Conservation (phyloP, 2,888 invertebrate genomes). For the Quadroppia sp. region DNA sequence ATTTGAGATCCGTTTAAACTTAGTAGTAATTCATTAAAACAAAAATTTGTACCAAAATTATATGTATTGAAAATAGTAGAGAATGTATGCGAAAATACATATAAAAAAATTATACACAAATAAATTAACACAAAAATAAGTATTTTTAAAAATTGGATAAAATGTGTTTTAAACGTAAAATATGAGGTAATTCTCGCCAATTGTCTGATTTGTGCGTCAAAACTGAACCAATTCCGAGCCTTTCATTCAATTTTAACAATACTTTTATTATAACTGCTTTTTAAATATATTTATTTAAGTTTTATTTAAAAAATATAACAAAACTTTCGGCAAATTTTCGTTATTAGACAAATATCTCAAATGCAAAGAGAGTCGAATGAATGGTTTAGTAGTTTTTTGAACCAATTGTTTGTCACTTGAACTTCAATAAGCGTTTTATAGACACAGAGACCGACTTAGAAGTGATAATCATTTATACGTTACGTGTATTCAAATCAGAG, state of each 20-base stretch:
- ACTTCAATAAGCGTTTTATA: neutral
- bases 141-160: constrained; percentile 3
- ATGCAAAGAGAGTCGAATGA: constrained; percentile 3
- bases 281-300: constrained; percentile 1
- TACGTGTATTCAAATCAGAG: neutral
- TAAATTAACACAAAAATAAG: constrained; percentile 27
- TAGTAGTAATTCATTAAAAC: neutral
- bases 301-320: constrained; percentile 27
- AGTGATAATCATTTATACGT: neutral
- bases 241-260: constrained; percentile 4
- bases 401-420: neutral
- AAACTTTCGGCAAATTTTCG: constrained; percentile 1
- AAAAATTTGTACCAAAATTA: constrained; percentile 34
- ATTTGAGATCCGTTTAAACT: constrained; percentile 33
- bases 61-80: neutral
- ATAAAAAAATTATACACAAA: constrained; percentile 4
- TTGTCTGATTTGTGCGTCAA: constrained; percentile 27
- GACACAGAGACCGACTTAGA: constrained; percentile 6
- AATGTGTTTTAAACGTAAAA: neutral
- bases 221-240: constrained; percentile 31
- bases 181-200: constrained; percentile 33
- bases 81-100: constrained; percentile 17
- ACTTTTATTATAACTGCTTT: neutral
- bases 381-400: neutral
- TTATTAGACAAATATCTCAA: neutral